Percentiles rank a stretch among this genome's conserved stretches.
Evolutionary conservation across 2,797 vertebrate species (phyloP).

Genomic region (Potorous gilbertii): DNA sequence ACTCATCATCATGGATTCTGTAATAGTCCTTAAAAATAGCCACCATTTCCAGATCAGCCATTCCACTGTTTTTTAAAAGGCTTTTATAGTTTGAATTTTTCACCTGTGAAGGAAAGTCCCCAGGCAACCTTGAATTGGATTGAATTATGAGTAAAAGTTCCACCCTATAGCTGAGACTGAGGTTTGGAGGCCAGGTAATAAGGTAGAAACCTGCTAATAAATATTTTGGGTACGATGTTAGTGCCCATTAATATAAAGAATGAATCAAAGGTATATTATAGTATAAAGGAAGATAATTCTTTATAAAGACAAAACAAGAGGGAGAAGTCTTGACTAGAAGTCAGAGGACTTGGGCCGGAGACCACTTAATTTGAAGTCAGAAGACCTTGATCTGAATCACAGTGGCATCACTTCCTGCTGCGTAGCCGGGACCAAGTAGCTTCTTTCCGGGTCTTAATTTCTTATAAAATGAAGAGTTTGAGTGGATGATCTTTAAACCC

Average conservation of each 20-base stretch:
- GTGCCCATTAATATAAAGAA: background rate
- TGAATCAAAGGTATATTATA: background rate
- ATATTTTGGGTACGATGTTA: background rate
- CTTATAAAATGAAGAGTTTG: background rate
- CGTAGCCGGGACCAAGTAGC: background rate
- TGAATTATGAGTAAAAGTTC: background rate
- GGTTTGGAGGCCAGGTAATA: conserved; percentile 4
- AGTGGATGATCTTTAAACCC: background rate
- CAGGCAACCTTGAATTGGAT: conserved; percentile 25
- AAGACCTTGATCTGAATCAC: background rate
- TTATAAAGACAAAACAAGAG: background rate
- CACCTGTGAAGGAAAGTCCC: conserved; percentile 6
- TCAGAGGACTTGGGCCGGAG: background rate
- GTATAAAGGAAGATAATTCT: background rate
- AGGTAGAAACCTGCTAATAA: conserved; percentile 19
- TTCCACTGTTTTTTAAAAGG: background rate
- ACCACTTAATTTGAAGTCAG: background rate
- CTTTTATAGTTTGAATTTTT: conserved; percentile 6
- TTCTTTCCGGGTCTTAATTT: background rate
- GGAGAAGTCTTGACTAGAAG: background rate
- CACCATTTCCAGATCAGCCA: background rate
- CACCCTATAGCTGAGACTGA: background rate
- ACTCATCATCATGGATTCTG: background rate
- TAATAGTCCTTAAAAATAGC: background rate
- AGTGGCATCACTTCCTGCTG: background rate